Percentiles rank a stretch among this genome's conserved stretches.
Evolutionary conservation across 2,113 vertebrate genomes (phyloP).

Genomic region (Upupa epops): DNA sequence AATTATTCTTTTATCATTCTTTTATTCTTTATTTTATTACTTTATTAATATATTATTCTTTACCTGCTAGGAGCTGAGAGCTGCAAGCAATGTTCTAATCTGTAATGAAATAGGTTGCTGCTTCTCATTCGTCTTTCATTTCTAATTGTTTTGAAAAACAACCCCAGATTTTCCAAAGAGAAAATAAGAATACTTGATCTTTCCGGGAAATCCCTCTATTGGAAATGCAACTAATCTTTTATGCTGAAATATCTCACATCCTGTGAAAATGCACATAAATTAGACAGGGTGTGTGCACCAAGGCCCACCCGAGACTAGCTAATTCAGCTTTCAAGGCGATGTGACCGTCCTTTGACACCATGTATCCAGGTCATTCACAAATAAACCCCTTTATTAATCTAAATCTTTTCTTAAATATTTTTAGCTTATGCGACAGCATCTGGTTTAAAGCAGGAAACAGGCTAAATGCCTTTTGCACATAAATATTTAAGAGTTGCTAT

Average conservation of each 20-base stretch:
- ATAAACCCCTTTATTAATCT: constrained; percentile 51
- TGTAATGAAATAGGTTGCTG: background rate
- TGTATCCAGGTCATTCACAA: constrained; percentile 36
- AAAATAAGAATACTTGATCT: background rate
- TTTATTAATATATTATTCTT: too few relatives aligned
- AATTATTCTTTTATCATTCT: too few relatives aligned
- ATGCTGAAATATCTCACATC: background rate
- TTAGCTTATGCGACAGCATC: constrained; percentile 60
- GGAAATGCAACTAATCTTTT: background rate
- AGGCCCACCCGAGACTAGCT: background rate
- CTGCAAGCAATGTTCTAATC: background rate
- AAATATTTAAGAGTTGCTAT: constrained; percentile 68
- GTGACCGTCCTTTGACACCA: constrained; percentile 31
- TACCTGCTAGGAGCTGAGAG: background rate
- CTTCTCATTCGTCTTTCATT: background rate
- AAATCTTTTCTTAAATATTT: constrained; percentile 63
- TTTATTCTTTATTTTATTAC: too few relatives aligned
- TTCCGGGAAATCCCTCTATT: background rate
- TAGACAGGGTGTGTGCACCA: background rate
- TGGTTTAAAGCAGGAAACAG: constrained; percentile 74
- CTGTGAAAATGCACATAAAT: background rate
- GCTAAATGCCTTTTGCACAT: constrained; percentile 66
- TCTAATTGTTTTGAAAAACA: background rate
- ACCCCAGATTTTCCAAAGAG: background rate
- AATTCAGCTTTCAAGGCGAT: background rate